Evolutionary conservation across 2,797 vertebrate species (phyloP), one percentile per base, ranked within the genome.

Genomic region (Synanceia verrucosa): DNA sequence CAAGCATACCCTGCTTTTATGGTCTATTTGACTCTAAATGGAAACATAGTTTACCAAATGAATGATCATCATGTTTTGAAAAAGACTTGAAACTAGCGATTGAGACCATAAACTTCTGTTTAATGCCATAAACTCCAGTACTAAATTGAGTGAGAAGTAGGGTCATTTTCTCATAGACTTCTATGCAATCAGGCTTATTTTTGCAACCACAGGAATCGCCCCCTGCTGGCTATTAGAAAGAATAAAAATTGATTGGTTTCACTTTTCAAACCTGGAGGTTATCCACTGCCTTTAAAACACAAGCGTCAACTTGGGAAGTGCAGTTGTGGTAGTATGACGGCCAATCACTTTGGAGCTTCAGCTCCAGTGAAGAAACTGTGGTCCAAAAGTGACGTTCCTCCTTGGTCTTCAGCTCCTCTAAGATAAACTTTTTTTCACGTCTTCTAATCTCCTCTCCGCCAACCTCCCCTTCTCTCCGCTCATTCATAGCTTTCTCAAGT

Each of bases 351-450:
- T n/a, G n/a, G n/a, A 41, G 18, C 39, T 41, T 41, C 39, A 41
- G 18, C 39, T 41, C 39, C 39, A 4, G n/a, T 2, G 18, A 41
- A 41, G 39, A 41, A 41, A 41, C 18, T 41, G 39, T 41, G 39
- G 39, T 41, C 39, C n/a, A n/a, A 41, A 41, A 41, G 47, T 3
- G 34, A 85, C 73, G 77, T 83, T 81, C 56, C 46, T 58, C 63
- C 75, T 73, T 43, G 65, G 74, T 51, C 70, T 70, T 11, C 31
- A 55, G 21, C 78, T 82, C 51, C 43, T n/a, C n/a, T 24, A 58
- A 74, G 74, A 87, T 85, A 73, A 90, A 92, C 83, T 85, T 90
- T 85, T 90, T 78, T 72, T 71, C 36, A 78, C 65, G 62, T 83
- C 65, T 83, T 86, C 57, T 86, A 82, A 86, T 87, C 86, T 84